Conservation (phyloP, 2,888 invertebrate genomes). For the Elysia crispata region DNA sequence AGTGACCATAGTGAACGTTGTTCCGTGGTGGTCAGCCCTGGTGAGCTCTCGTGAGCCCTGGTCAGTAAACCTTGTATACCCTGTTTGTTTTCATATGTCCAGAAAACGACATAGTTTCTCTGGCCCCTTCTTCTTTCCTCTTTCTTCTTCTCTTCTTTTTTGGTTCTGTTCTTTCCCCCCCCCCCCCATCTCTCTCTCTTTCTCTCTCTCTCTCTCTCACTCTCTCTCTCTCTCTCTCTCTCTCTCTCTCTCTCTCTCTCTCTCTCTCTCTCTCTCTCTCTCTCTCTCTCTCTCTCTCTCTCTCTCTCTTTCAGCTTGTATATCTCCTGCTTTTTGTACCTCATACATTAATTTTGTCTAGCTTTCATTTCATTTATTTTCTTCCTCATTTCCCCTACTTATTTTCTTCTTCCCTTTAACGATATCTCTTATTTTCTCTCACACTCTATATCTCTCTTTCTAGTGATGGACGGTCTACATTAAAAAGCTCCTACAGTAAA, state of each 20-base stretch:
- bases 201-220: background rate
- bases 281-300: constrained; percentile 21
- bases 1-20: too few relatives aligned
- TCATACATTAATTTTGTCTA: too few relatives aligned
- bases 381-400: too few relatives aligned
- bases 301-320: background rate
- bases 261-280: constrained; percentile 15
- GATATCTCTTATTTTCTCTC: too few relatives aligned
- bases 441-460: too few relatives aligned
- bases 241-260: background rate
- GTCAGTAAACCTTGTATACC: background rate
- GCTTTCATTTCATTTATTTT: background rate
- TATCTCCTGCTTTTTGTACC: background rate
- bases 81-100: background rate
- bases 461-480: too few relatives aligned
- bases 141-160: background rate
- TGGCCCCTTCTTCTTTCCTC: too few relatives aligned
- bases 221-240: background rate
- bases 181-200: background rate
- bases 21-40: too few relatives aligned
- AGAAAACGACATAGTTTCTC: too few relatives aligned
- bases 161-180: background rate
- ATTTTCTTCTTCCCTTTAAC: too few relatives aligned
- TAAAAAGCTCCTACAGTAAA: too few relatives aligned
- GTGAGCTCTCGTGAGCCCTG: too few relatives aligned